phyloP scores from a whole-genome alignment of 2,888 invertebrate genomes.

The Pachycephus smyrnensis region DNA sequence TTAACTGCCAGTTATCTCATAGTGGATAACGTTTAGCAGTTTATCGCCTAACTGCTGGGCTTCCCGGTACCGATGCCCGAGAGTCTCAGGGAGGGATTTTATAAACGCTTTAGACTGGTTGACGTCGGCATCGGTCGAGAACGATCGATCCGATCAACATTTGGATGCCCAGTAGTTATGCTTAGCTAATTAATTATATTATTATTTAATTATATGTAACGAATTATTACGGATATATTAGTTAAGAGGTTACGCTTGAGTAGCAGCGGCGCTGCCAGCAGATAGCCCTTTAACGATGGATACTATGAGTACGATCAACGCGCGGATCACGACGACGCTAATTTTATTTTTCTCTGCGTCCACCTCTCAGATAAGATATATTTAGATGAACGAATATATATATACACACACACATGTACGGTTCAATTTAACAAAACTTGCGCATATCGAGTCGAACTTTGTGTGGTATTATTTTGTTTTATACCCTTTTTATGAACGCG shows the following conservation, averaged over 20 bases:
- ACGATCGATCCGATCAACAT: constrained; percentile 34
- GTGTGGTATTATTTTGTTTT: neutral
- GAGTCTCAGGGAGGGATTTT: constrained; percentile 56
- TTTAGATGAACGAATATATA: no score
- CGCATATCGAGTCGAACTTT: neutral
- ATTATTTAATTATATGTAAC: constrained; percentile 25
- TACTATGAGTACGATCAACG: neutral
- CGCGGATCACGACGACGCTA: neutral
- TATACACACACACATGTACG: neutral
- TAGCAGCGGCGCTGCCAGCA: constrained; percentile 15
- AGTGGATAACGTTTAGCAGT: constrained; percentile 42
- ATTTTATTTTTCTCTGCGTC: neutral
- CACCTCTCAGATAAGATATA: neutral
- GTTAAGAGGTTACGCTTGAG: constrained; percentile 4
- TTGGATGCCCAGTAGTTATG: constrained; percentile 52
- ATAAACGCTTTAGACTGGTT: constrained; percentile 42
- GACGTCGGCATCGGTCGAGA: constrained; percentile 37
- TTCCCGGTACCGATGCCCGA: constrained; percentile 43
- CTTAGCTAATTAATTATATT: constrained; percentile 50
- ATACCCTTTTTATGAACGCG: neutral
- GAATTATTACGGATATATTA: constrained; percentile 22
- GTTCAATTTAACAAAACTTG: neutral
- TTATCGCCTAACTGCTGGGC: constrained; percentile 50
- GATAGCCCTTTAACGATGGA: neutral
- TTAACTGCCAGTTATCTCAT: constrained; percentile 46